A percentile compares a stretch with the other conserved stretches of the same genome.
phyloP scores from a whole-genome alignment of 23 tunicate genomes.

The Halocynthia roretzi region DNA sequence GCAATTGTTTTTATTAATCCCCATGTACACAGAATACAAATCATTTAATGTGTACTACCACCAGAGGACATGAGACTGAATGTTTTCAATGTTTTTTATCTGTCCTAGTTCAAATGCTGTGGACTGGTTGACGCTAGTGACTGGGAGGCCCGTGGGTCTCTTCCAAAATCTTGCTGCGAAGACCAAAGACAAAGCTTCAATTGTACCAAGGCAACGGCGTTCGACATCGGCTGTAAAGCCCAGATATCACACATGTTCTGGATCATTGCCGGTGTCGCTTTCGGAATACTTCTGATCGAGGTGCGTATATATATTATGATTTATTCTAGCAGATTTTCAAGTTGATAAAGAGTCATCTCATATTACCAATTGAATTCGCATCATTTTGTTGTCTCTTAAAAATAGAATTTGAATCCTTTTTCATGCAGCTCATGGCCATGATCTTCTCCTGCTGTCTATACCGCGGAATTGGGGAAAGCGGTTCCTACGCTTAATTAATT shows the following conservation, averaged over 20 bases:
- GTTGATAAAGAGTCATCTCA: neutral
- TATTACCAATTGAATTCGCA: neutral
- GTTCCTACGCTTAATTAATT: too few relatives aligned
- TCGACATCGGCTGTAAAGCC: slow-evolving; percentile 37
- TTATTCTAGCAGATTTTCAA: neutral
- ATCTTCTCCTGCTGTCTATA: slow-evolving; percentile 75
- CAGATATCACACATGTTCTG: slow-evolving; percentile 51
- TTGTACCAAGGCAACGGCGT: neutral
- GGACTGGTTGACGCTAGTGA: slow-evolving; percentile 38
- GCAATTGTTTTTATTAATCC: too few relatives aligned
- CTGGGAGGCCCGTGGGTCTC: slow-evolving; percentile 21
- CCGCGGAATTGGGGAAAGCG: slow-evolving; percentile 25
- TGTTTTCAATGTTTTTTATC: too few relatives aligned
- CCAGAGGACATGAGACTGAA: too few relatives aligned
- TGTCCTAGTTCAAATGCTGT: slow-evolving; percentile 55
- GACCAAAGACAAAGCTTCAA: slow-evolving; percentile 3
- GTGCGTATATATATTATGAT: slow-evolving; percentile 23
- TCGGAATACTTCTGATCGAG: slow-evolving; percentile 70
- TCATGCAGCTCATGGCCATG: slow-evolving; percentile 71
- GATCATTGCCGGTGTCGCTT: slow-evolving; percentile 65
- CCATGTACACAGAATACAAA: too few relatives aligned
- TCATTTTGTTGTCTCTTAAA: neutral
- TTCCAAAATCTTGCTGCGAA: slow-evolving; percentile 33
- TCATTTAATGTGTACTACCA: too few relatives aligned
- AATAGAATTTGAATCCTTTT: neutral